Conservation (phyloP, 1,140 invertebrate genomes). For the Apis laboriosa region DNA sequence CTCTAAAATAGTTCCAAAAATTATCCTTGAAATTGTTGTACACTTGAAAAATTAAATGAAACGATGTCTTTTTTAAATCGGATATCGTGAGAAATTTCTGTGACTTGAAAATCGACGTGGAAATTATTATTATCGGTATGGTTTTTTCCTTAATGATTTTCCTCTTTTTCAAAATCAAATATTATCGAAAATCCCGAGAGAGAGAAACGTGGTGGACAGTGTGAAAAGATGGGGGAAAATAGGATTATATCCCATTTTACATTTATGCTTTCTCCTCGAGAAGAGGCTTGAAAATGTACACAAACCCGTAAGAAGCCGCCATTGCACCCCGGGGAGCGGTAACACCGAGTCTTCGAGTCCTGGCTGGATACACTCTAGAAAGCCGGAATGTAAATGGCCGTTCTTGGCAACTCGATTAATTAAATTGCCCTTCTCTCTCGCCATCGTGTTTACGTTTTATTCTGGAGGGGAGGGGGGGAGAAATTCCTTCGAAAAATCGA, state of each 20-base stretch:
- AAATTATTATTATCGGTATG: background rate
- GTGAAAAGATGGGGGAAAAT: constrained; percentile 30
- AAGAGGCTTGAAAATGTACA: constrained; percentile 48
- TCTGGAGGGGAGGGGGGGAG: no score
- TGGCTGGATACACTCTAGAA: constrained; percentile 56
- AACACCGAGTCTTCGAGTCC: constrained; percentile 50
- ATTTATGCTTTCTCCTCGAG: background rate
- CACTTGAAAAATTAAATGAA: no score
- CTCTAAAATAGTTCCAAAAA: no score
- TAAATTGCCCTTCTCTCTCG: constrained; percentile 60
- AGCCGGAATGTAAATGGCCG: constrained; percentile 71
- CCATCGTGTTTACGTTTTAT: background rate
- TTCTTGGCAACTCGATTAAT: constrained; percentile 74
- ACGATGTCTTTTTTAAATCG: no score
- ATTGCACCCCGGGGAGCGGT: constrained; percentile 70
- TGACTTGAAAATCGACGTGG: background rate
- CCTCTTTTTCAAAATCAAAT: background rate
- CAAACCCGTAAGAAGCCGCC: constrained; percentile 59
- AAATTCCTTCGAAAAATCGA: background rate
- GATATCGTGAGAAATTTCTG: no score
- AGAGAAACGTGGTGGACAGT: no score
- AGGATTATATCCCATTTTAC: constrained; percentile 30
- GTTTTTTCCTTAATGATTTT: background rate
- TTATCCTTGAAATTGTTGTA: no score
- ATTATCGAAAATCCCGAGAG: background rate